phyloP scores from a whole-genome alignment of 2,888 invertebrate species.

The Calliphora vomitoria region DNA sequence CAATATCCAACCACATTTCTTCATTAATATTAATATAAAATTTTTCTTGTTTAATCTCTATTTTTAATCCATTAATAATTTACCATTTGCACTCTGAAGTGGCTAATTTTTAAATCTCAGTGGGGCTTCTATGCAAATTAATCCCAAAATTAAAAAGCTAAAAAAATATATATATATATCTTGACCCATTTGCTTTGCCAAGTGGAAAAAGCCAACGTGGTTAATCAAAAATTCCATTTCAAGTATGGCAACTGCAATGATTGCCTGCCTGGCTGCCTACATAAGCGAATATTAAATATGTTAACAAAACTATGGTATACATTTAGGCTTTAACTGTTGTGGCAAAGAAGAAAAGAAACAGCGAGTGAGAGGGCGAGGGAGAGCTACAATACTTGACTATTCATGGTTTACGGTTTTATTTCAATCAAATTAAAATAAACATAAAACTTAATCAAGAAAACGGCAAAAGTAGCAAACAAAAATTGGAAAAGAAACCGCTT shows the following conservation, averaged over 20 bases:
- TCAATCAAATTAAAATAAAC: slow-evolving; percentile 3
- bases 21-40: background rate
- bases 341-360: background rate
- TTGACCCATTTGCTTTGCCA: slow-evolving; percentile 38
- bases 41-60: background rate
- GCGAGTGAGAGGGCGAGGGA: background rate
- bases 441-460: slow-evolving; percentile 37
- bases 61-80: slow-evolving; percentile 4
- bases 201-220: slow-evolving; percentile 32
- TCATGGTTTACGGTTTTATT: slow-evolving; percentile 25
- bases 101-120: background rate
- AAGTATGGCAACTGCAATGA: slow-evolving; percentile 26
- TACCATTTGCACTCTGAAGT: background rate
- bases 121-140: background rate
- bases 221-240: slow-evolving; percentile 55
- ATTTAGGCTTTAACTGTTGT: slow-evolving; percentile 9
- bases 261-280: background rate
- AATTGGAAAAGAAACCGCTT: background rate
- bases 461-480: background rate
- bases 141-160: slow-evolving; percentile 1
- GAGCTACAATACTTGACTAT: background rate
- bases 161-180: slow-evolving; percentile 4
- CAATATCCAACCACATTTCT: background rate
- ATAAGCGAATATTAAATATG: background rate
- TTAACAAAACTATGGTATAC: slow-evolving; percentile 19